Conservation (phyloP, 2,113 vertebrate genomes). For the Emydura subglobosa region DNA sequence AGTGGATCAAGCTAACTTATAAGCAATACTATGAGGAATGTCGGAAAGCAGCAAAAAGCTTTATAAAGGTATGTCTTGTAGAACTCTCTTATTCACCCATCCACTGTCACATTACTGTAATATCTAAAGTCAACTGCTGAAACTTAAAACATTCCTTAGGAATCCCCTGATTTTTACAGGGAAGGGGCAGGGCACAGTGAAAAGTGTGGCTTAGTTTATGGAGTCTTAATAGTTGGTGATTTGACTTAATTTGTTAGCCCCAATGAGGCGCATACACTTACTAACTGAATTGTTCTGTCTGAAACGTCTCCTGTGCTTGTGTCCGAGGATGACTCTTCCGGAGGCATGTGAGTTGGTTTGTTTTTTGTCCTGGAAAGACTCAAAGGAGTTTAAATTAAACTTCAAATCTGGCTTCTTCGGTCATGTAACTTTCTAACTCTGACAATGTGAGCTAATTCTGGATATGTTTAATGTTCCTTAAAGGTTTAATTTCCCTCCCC, state of each 20-base stretch:
- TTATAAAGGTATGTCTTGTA: constrained; percentile 85
- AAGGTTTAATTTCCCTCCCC: not conserved
- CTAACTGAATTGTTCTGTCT: not conserved
- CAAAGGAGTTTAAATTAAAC: not conserved
- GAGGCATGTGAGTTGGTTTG: not conserved
- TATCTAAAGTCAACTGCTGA: not conserved
- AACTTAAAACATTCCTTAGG: not conserved
- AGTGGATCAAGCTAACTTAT: constrained; percentile 81
- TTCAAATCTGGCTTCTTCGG: not conserved
- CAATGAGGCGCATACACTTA: not conserved
- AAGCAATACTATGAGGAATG: constrained; percentile 88
- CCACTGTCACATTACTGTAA: not conserved
- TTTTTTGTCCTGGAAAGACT: not conserved
- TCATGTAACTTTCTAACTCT: not conserved
- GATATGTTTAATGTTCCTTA: not conserved
- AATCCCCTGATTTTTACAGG: not conserved
- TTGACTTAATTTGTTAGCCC: no score
- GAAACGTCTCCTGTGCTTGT: not conserved
- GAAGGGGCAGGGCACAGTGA: not conserved
- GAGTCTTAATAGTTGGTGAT: not conserved
- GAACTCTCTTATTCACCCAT: not conserved
- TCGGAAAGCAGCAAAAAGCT: constrained; percentile 87
- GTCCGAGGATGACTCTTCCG: not conserved
- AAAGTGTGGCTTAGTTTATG: not conserved
- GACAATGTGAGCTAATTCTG: not conserved